phyloP scores from a whole-genome alignment of 2,797 vertebrate genomes.

The Euthynnus affinis region DNA sequence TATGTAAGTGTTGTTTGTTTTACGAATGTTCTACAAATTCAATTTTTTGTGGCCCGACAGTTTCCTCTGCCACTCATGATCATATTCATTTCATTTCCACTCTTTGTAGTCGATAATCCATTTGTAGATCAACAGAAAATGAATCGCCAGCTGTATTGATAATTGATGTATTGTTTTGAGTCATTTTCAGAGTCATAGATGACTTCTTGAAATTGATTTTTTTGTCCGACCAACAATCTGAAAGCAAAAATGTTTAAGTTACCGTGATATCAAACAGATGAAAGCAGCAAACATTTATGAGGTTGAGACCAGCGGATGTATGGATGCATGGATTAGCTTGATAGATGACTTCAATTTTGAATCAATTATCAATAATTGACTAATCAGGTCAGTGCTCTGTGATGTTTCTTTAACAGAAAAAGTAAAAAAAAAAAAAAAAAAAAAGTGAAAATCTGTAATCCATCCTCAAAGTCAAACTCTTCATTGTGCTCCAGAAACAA shows the following conservation, averaged over 20 bases:
- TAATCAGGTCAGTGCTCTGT: background rate
- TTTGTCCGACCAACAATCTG: too few relatives aligned
- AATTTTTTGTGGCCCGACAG: too few relatives aligned
- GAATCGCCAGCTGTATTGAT: too few relatives aligned
- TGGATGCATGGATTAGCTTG: too few relatives aligned
- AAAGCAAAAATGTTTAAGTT: background rate
- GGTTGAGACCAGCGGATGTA: background rate
- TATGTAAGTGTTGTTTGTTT: background rate
- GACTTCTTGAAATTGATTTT: too few relatives aligned
- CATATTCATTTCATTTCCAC: too few relatives aligned
- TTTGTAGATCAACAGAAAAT: too few relatives aligned
- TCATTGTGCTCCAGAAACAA: conserved; percentile 30
- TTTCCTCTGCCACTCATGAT: background rate
- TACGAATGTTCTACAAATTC: background rate
- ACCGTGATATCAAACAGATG: background rate
- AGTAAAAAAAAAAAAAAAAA: too few relatives aligned
- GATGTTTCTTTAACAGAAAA: background rate
- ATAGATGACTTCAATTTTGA: too few relatives aligned
- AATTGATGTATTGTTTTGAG: too few relatives aligned
- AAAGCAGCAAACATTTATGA: background rate
- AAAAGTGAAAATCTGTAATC: background rate
- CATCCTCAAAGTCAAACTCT: background rate
- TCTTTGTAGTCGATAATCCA: too few relatives aligned
- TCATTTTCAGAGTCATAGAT: too few relatives aligned
- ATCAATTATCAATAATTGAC: background rate